These are phyloP conservation scores for Adelognathus sp. DNA, from an alignment of 2,888 invertebrate species.

Conservation along the genomic window DNA sequence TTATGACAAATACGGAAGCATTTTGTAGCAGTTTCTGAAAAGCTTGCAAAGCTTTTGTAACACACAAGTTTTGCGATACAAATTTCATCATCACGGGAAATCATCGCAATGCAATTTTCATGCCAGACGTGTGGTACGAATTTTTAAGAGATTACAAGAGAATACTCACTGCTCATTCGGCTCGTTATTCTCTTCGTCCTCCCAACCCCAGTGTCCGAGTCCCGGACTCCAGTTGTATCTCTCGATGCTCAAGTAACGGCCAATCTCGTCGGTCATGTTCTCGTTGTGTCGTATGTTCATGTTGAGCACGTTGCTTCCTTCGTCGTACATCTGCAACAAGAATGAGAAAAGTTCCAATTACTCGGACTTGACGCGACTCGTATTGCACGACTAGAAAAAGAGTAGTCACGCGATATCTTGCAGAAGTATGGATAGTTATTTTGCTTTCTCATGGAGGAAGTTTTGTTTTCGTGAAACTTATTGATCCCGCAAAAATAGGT, in stretches of 20 bases:
- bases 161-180: conserved; percentile 71
- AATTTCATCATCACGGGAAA: too few species aligned
- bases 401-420: too few species aligned
- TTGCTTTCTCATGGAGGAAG: too few species aligned
- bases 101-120: background rate
- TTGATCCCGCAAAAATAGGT: too few species aligned
- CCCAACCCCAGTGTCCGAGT: conserved; percentile 87
- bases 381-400: background rate
- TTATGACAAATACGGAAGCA: too few species aligned
- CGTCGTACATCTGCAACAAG: conserved; percentile 84
- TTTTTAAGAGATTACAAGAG: background rate
- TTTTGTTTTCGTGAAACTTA: too few species aligned
- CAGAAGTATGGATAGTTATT: too few species aligned
- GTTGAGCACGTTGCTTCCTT: conserved; percentile 84
- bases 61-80: too few species aligned
- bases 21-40: too few species aligned
- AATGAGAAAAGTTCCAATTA: conserved; percentile 6
- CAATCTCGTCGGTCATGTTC: conserved; percentile 73
- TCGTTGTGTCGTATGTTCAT: conserved; percentile 80
- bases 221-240: conserved; percentile 85
- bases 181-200: conserved; percentile 72
- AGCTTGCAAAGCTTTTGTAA: too few species aligned
- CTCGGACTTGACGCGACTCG: too few species aligned
- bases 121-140: background rate
- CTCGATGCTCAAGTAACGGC: conserved; percentile 75